phyloP scores from a whole-genome alignment of 2,113 vertebrate species.

The Actenoides lindsayi region DNA sequence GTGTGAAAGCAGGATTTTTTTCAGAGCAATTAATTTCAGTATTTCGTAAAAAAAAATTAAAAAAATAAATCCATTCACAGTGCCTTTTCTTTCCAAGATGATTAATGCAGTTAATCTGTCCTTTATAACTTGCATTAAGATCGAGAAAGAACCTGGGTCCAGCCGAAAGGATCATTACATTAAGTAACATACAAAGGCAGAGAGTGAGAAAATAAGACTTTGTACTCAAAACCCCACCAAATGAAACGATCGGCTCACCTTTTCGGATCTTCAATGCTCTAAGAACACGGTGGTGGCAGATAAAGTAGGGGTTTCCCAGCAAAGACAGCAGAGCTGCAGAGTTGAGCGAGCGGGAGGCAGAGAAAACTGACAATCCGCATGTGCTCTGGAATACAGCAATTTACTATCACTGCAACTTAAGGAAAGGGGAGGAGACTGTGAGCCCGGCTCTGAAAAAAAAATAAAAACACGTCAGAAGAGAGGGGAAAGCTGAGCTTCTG shows the following conservation, averaged over 20 bases:
- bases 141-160: neutral
- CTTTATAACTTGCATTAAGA: neutral
- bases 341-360: neutral
- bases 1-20: neutral
- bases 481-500: constrained; percentile 22
- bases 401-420: constrained; percentile 73
- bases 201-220: neutral
- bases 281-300: neutral
- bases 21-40: neutral
- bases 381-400: constrained; percentile 51
- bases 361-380: constrained; percentile 25
- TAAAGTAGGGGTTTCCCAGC: neutral
- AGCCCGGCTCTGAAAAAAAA: neutral
- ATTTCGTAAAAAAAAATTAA: neutral
- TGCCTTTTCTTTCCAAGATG: neutral
- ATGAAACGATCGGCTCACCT: constrained; percentile 53
- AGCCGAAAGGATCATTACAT: neutral
- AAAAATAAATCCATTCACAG: neutral
- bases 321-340: neutral
- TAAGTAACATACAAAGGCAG: neutral
- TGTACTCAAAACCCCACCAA: rapidly evolving
- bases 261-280: neutral
- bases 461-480: neutral
- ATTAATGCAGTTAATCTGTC: neutral
- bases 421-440: constrained; percentile 78